phyloP scores from a whole-genome alignment of 37 sponge, comb jelly and placozoan genomes.

The Spongilla lacustris region DNA sequence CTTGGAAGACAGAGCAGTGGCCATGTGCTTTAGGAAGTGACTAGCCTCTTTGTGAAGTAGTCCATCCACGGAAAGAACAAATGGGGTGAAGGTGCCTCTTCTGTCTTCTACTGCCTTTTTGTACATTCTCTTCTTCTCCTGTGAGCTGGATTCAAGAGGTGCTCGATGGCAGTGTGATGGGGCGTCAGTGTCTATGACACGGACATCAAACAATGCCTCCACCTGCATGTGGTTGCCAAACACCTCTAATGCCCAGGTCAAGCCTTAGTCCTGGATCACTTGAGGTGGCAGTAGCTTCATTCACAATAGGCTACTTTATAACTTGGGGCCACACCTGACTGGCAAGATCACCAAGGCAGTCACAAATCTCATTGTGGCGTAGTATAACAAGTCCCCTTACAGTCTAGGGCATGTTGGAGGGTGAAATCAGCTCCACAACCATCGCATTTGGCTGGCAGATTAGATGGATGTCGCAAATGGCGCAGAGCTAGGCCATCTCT shows the following conservation, averaged over 20 bases:
- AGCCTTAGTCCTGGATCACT: slow-evolving; percentile 25
- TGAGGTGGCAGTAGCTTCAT: slow-evolving; percentile 17
- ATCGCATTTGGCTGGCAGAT: slow-evolving; percentile 24
- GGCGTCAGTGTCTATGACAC: slow-evolving; percentile 61
- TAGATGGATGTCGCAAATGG: neutral
- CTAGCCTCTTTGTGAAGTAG: slow-evolving; percentile 27
- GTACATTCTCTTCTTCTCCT: slow-evolving; percentile 18
- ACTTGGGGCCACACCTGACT: slow-evolving; percentile 27
- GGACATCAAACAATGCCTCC: slow-evolving; percentile 59
- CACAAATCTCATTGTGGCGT: slow-evolving; percentile 41
- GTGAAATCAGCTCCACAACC: slow-evolving; percentile 27
- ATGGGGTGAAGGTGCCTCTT: slow-evolving; percentile 34
- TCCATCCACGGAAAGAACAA: slow-evolving; percentile 49
- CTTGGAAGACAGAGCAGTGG: slow-evolving; percentile 9
- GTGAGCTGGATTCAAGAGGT: slow-evolving; percentile 9
- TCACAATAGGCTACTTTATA: slow-evolving; percentile 32
- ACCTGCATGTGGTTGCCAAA: slow-evolving; percentile 50
- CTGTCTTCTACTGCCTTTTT: slow-evolving; percentile 6
- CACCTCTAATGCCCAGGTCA: slow-evolving; percentile 44
- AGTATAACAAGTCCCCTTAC: slow-evolving; percentile 31
- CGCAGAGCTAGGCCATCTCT: slow-evolving; percentile 50
- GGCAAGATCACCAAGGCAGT: slow-evolving; percentile 47
- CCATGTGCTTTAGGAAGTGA: neutral
- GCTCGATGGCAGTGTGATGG: slow-evolving; percentile 1
- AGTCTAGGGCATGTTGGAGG: slow-evolving; percentile 41